Conservation (phyloP, 1,140 invertebrate species). For the Bacillus rossius region DNA sequence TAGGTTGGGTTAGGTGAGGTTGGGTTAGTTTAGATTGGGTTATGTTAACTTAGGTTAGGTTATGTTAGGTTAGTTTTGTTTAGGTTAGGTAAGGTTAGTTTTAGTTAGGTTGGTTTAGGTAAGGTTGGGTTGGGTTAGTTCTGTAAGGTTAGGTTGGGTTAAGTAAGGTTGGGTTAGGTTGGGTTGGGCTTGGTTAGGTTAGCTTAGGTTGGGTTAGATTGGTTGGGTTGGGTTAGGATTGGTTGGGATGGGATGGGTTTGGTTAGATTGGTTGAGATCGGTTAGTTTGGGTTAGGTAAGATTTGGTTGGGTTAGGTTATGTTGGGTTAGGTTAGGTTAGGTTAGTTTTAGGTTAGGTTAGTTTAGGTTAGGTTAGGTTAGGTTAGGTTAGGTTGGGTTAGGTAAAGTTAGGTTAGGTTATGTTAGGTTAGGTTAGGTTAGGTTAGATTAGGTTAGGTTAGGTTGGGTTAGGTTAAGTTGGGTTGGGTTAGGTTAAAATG, state of each 20-base stretch:
- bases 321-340: conserved; percentile 1
- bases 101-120: background rate
- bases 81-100: background rate
- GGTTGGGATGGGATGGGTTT: conserved; percentile 5
- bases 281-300: too few species aligned
- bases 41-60: background rate
- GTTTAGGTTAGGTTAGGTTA: background rate
- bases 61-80: conserved; percentile 4
- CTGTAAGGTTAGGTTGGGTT: background rate
- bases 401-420: conserved; percentile 19
- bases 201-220: conserved; percentile 1
- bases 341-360: background rate
- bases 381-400: conserved; percentile 24
- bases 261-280: conserved; percentile 22
- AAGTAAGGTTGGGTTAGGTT: background rate
- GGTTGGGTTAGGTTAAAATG: conserved; percentile 20
- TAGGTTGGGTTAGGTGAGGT: background rate
- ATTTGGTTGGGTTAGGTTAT: background rate
- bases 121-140: background rate
- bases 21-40: too few species aligned
- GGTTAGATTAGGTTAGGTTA: conserved; percentile 12
- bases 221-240: background rate
- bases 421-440: conserved; percentile 6
- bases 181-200: background rate
- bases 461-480: conserved; percentile 16